Evolutionary conservation across 2,797 vertebrate genomes (phyloP), one percentile per base, ranked within the genome.

Genomic region (Trachops cirrhosus): DNA sequence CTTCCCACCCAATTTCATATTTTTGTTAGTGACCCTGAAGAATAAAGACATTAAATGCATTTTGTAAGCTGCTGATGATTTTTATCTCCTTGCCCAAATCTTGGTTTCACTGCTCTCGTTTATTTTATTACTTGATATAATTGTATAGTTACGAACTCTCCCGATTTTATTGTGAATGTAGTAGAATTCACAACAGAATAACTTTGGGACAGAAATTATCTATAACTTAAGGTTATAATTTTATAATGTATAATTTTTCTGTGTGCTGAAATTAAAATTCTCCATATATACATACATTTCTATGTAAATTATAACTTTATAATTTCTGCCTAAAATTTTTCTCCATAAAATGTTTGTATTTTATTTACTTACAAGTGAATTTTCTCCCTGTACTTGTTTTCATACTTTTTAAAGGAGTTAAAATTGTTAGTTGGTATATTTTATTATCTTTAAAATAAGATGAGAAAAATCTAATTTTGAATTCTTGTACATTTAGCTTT

Each of bases 391-490:
- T 77, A 39, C 9, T 39, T 86, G 2, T 79, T 93, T 93, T 89
- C 16, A 29, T 78, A 59, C 29, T 32, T 96, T 95, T 79, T 68
- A 91, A 26, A 82, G 71, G 37, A 34, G 12, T 89, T 95, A 83
- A 96, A 94, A 77, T 86, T 78, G 70, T 80, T 86, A 83, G 41
- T 79, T 95, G 54, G 16, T 91, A 59, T 59, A 48, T 89, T 90
- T 91, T 92, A 48, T 57, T 88, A 70, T 75, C 29, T 70, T 96
- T 54, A 86, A 94, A 89, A 74, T 89, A 95, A 67, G 39, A 52
- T 70, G 46, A 95, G 37, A 52, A 87, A 96, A 91, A 29, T 68
- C 39, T 54, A 68, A 59, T 89, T 96, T 80, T 96, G 75, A 95
- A 50, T 18, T 88, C 26, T 70, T 70, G 46, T 16, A 52, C 24